These are phyloP conservation scores for Parapsyche elsis DNA, from an alignment of 1,140 invertebrate species.

Conservation along the genomic window DNA sequence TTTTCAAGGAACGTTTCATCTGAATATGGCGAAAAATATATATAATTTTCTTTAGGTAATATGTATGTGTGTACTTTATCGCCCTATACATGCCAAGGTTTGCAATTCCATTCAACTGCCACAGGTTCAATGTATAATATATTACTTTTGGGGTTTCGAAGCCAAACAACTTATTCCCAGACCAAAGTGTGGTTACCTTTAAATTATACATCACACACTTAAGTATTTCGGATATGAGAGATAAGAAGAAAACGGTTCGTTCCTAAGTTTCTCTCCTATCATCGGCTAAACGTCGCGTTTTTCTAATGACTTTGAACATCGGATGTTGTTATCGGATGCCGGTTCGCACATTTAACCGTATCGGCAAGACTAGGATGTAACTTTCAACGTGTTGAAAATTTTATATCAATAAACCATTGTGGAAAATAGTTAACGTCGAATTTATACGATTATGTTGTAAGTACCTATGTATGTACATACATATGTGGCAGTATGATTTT, in stretches of 20 bases:
- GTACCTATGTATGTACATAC: no score
- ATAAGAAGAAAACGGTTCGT: constrained; percentile 25
- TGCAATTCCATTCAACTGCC: not conserved
- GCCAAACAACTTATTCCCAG: constrained; percentile 14
- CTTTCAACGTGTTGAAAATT: not conserved
- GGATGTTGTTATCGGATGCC: constrained; percentile 36
- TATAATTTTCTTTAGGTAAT: not conserved
- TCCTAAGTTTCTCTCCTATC: not conserved
- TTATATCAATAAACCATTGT: no score
- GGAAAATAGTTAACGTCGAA: no score
- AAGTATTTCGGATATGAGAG: not conserved
- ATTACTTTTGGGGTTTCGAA: constrained; percentile 35
- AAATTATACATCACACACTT: no score
- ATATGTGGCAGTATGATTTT: no score
- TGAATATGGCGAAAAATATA: no score
- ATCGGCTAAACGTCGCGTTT: not conserved
- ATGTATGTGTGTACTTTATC: not conserved
- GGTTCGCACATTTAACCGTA: constrained; percentile 17
- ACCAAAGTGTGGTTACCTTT: not conserved
- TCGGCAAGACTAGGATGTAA: not conserved
- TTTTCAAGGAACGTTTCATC: constrained; percentile 10
- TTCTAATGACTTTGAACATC: constrained; percentile 38
- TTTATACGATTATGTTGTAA: no score
- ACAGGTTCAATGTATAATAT: constrained; percentile 10
- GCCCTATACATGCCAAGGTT: not conserved